Conservation (phyloP, 2,888 invertebrate species). For the Andrena praecox region DNA sequence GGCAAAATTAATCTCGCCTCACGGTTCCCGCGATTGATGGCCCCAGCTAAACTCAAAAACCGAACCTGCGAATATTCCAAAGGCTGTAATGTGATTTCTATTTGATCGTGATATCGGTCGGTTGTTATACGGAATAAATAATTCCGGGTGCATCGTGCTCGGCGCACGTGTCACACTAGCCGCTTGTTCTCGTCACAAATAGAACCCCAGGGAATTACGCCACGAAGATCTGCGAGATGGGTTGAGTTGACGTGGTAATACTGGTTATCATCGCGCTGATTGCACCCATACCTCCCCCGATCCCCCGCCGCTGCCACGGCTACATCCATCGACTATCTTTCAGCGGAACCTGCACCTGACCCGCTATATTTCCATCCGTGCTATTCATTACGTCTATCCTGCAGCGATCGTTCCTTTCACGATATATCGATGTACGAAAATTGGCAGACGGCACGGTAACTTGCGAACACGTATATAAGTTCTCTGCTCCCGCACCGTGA, state of each 20-base stretch:
- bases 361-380: slow-evolving; percentile 61
- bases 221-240: slow-evolving; percentile 68
- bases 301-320: slow-evolving; percentile 36
- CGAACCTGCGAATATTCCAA: slow-evolving; percentile 60
- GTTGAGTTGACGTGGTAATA: slow-evolving; percentile 80
- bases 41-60: slow-evolving; percentile 25
- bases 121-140: slow-evolving; percentile 69
- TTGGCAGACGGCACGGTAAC: slow-evolving; percentile 49
- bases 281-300: slow-evolving; percentile 70
- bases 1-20: slow-evolving; percentile 53
- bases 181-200: slow-evolving; percentile 76
- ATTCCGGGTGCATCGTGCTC: slow-evolving; percentile 67
- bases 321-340: slow-evolving; percentile 64
- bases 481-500: slow-evolving; percentile 4
- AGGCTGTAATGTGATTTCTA: slow-evolving; percentile 62
- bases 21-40: slow-evolving; percentile 53
- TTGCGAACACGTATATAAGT: slow-evolving; percentile 44
- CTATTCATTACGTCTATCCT: slow-evolving; percentile 67
- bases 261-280: slow-evolving; percentile 82
- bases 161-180: slow-evolving; percentile 61
- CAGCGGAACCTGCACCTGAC: slow-evolving; percentile 62
- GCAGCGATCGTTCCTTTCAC: slow-evolving; percentile 63
- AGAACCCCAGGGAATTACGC: slow-evolving; percentile 78
- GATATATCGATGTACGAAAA: slow-evolving; percentile 65
- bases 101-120: slow-evolving; percentile 33